Percentiles rank a stretch among this genome's conserved stretches.
phyloP scores from a whole-genome alignment of 1,140 invertebrate species.

The Drosophila tropicalis region DNA sequence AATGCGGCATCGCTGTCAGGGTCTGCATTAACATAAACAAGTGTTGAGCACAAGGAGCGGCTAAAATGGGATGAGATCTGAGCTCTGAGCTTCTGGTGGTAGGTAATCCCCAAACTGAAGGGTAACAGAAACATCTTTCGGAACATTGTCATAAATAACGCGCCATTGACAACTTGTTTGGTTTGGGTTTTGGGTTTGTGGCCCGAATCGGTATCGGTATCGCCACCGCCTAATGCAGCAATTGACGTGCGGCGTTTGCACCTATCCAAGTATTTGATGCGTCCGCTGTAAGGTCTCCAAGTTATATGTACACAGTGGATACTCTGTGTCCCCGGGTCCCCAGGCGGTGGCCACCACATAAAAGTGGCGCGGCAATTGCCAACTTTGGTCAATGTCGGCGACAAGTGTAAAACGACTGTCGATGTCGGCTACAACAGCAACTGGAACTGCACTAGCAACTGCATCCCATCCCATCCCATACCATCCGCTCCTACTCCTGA shows the following conservation, averaged over 20 bases:
- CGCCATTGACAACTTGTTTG: slow-evolving; percentile 79
- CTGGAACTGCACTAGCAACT: slow-evolving; percentile 28
- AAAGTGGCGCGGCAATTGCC: slow-evolving; percentile 81
- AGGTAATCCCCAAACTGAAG: slow-evolving; percentile 20
- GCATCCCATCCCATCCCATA: slow-evolving; percentile 15
- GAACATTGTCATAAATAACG: slow-evolving; percentile 81
- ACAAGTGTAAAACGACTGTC: slow-evolving; percentile 81
- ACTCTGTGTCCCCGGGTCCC: slow-evolving; percentile 41
- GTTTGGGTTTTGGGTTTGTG: slow-evolving; percentile 37
- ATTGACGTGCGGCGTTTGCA: slow-evolving; percentile 81
- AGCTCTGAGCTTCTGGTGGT: neutral
- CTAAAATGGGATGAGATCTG: slow-evolving; percentile 8
- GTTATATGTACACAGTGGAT: neutral
- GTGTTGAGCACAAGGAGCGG: slow-evolving; percentile 42
- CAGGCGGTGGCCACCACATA: slow-evolving; percentile 73
- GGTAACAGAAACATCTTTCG: slow-evolving; percentile 69
- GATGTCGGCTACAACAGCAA: slow-evolving; percentile 44
- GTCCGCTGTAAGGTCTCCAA: slow-evolving; percentile 39
- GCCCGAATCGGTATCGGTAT: slow-evolving; percentile 36
- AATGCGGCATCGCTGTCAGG: slow-evolving; percentile 68
- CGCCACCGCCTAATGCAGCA: slow-evolving; percentile 65
- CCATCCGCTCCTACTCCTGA: slow-evolving; percentile 1
- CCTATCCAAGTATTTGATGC: slow-evolving; percentile 71
- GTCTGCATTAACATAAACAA: slow-evolving; percentile 73
- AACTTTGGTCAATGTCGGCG: slow-evolving; percentile 80